Conservation (phyloP, 2,888 invertebrate species). For the Thymelicus acteon region DNA sequence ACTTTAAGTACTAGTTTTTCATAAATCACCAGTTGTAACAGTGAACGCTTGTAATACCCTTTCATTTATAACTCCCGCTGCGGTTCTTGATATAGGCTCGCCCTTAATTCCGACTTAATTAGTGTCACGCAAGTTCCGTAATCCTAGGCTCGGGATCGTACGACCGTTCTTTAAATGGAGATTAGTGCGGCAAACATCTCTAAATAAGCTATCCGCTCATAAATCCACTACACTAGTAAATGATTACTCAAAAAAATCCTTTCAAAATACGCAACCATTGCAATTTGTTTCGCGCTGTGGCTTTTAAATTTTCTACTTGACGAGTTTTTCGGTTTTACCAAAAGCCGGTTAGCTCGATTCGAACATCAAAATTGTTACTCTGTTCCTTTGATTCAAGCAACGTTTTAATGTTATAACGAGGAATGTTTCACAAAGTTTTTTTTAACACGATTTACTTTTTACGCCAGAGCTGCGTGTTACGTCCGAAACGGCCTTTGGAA, state of each 20-base stretch:
- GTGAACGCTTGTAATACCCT: constrained; percentile 78
- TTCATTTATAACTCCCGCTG: constrained; percentile 82
- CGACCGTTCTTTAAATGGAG: constrained; percentile 85
- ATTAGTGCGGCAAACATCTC: constrained; percentile 82
- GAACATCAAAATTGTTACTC: constrained; percentile 38
- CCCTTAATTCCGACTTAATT: constrained; percentile 84
- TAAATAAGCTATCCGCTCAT: constrained; percentile 74
- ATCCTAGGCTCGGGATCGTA: constrained; percentile 81
- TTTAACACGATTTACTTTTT: constrained; percentile 18
- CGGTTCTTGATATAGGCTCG: constrained; percentile 82
- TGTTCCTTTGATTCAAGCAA: constrained; percentile 37
- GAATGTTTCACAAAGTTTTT: constrained; percentile 26
- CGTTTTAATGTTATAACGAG: constrained; percentile 36
- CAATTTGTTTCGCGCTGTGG: constrained; percentile 36
- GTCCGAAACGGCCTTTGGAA: not conserved
- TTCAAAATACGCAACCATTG: constrained; percentile 31
- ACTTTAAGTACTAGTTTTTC: constrained; percentile 41
- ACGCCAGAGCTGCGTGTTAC: not conserved
- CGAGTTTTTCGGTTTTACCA: constrained; percentile 37
- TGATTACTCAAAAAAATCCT: constrained; percentile 35
- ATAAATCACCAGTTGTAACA: constrained; percentile 60
- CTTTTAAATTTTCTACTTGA: constrained; percentile 38
- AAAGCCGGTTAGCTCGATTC: constrained; percentile 36
- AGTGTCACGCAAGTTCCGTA: constrained; percentile 84
- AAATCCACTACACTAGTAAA: constrained; percentile 60